These are phyloP conservation scores for Heliconius aoede DNA, from an alignment of 2,888 invertebrate genomes.

Conservation along the genomic window DNA sequence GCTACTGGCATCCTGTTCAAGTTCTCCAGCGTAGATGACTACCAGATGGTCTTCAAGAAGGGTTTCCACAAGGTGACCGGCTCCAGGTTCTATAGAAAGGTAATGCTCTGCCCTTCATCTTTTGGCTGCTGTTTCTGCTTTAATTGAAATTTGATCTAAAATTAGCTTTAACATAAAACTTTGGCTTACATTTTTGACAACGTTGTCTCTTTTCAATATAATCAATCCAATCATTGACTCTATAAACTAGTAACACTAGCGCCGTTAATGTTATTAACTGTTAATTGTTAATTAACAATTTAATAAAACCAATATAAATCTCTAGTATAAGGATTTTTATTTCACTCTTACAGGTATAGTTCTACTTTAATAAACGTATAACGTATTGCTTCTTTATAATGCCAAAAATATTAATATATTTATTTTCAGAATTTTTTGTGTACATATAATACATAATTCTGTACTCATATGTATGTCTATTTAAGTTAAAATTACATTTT, in stretches of 20 bases:
- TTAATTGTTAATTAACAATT: not conserved
- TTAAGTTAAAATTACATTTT: not conserved
- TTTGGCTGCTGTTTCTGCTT: constrained; percentile 35
- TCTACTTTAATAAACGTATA: too few relatives aligned
- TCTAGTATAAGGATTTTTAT: too few relatives aligned
- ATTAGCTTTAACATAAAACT: not conserved
- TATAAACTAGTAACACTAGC: not conserved
- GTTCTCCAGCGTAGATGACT: constrained; percentile 93
- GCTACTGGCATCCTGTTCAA: constrained; percentile 95
- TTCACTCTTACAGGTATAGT: too few relatives aligned
- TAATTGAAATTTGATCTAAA: not conserved
- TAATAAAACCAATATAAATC: too few relatives aligned
- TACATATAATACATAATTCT: too few relatives aligned
- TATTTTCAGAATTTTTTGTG: too few relatives aligned
- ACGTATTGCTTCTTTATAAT: not conserved
- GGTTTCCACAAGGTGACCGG: constrained; percentile 94
- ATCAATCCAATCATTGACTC: not conserved
- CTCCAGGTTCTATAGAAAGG: constrained; percentile 93
- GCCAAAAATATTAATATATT: not conserved
- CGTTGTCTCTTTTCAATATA: not conserved
- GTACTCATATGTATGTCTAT: too few relatives aligned
- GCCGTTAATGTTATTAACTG: too few relatives aligned
- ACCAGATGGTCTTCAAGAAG: constrained; percentile 93
- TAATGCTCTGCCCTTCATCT: constrained; percentile 62
- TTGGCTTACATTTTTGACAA: not conserved